These are phyloP conservation scores for Eristalinus aeneus DNA, from an alignment of 2,888 invertebrate genomes.

Conservation along the genomic window DNA sequence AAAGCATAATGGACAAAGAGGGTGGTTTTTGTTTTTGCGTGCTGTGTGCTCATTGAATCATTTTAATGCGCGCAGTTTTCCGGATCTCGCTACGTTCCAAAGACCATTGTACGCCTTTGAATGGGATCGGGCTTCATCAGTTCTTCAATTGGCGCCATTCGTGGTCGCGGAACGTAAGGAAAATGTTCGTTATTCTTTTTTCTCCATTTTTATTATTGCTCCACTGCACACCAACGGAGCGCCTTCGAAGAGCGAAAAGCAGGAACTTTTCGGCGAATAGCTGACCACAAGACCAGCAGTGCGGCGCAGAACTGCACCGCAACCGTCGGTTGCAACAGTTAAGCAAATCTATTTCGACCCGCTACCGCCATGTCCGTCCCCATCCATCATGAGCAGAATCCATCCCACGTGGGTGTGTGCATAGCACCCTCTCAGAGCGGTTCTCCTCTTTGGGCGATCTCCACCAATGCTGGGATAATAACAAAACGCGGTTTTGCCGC, in stretches of 20 bases:
- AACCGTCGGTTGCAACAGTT: neutral
- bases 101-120: neutral
- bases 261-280: too few relatives aligned
- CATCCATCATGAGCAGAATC: neutral
- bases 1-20: constrained; percentile 15
- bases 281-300: too few relatives aligned
- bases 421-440: neutral
- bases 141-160: too few relatives aligned
- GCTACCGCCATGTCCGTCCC: neutral
- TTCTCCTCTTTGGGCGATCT: neutral
- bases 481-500: constrained; percentile 36
- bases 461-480: constrained; percentile 35
- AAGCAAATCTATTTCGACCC: neutral
- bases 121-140: too few relatives aligned
- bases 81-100: neutral
- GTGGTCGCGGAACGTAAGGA: too few relatives aligned
- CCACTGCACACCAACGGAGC: too few relatives aligned
- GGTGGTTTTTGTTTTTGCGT: constrained; percentile 43
- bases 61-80: constrained; percentile 50
- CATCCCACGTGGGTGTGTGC: neutral
- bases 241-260: too few relatives aligned
- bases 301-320: neutral
- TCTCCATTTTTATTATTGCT: too few relatives aligned
- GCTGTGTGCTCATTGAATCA: constrained; percentile 57
- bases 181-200: too few relatives aligned